phyloP scores from a whole-genome alignment of 2,888 invertebrate genomes.

The Quadriops clusia region DNA sequence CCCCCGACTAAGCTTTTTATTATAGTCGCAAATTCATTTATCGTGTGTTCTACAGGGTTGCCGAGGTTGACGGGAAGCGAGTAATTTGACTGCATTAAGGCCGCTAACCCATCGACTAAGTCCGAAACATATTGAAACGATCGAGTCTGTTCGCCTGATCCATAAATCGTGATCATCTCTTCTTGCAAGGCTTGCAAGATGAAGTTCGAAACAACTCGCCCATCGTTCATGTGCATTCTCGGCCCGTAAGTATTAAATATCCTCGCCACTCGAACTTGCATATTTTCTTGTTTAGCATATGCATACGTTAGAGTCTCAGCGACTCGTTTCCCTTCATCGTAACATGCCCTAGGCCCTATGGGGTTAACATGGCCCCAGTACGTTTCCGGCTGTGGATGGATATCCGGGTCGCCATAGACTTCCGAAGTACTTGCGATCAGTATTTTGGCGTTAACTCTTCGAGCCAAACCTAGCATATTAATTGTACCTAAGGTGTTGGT shows the following conservation, averaged over 20 bases:
- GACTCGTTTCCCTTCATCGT: slow-evolving; percentile 98
- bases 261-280: slow-evolving; percentile 88
- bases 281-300: slow-evolving; percentile 93
- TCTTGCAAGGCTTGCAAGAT: slow-evolving; percentile 92
- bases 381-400: slow-evolving; percentile 94
- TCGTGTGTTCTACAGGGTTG: slow-evolving; percentile 96
- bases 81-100: slow-evolving; percentile 89
- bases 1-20: slow-evolving; percentile 79
- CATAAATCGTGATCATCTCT: slow-evolving; percentile 84
- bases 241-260: slow-evolving; percentile 99
- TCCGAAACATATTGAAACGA: slow-evolving; percentile 98
- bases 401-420: slow-evolving; percentile 97
- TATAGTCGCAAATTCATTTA: slow-evolving; percentile 80
- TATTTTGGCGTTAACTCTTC: slow-evolving; percentile 83
- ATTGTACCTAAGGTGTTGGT: slow-evolving; percentile 96
- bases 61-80: slow-evolving; percentile 90
- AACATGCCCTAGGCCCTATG: slow-evolving; percentile 92
- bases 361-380: slow-evolving; percentile 99
- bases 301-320: slow-evolving; percentile 94
- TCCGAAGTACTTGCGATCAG: slow-evolving; percentile 97
- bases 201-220: slow-evolving; percentile 96
- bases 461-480: slow-evolving; percentile 83
- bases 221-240: slow-evolving; percentile 97
- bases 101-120: slow-evolving; percentile 85
- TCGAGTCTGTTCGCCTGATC: slow-evolving; percentile 80